phyloP scores from a whole-genome alignment of 1,140 invertebrate species.

The Chrysopa pallens region DNA sequence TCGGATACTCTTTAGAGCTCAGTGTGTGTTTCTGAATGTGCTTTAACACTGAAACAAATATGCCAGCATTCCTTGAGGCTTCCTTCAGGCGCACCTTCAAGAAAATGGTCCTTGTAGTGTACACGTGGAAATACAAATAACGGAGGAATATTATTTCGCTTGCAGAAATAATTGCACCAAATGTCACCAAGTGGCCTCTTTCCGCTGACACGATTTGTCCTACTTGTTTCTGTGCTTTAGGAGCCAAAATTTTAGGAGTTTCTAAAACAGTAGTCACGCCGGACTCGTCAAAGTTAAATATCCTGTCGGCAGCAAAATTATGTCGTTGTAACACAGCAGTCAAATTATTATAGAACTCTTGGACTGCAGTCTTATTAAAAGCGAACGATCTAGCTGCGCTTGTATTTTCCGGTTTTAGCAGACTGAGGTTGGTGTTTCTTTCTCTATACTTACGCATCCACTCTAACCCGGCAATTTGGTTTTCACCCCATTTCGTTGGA shows the following conservation, averaged over 20 bases:
- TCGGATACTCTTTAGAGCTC: too few species aligned
- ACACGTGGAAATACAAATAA: constrained; percentile 19
- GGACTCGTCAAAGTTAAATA: constrained; percentile 28
- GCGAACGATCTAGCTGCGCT: constrained; percentile 1
- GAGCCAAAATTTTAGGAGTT: constrained; percentile 14
- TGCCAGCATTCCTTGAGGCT: too few species aligned
- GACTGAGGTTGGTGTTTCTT: constrained; percentile 2
- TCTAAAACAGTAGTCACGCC: constrained; percentile 18
- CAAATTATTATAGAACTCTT: constrained; percentile 5
- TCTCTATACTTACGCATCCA: constrained; percentile 5
- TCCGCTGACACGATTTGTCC: constrained; percentile 20
- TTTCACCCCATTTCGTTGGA: constrained; percentile 4
- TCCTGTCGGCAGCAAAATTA: constrained; percentile 8
- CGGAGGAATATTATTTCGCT: constrained; percentile 18
- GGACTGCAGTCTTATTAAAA: too few species aligned
- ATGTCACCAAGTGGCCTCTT: constrained; percentile 20
- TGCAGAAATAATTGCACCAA: constrained; percentile 18
- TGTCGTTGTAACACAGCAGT: constrained; percentile 1
- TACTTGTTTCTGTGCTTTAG: constrained; percentile 16
- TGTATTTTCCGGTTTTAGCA: constrained; percentile 6
- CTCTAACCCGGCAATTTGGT: constrained; percentile 4
- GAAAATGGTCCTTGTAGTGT: constrained; percentile 19
- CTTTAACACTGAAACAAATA: too few species aligned
- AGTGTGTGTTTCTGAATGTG: too few species aligned
- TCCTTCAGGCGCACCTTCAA: too few species aligned